These are phyloP conservation scores for Solea senegalensis DNA, from an alignment of 2,113 vertebrate species.

Conservation along the genomic window DNA sequence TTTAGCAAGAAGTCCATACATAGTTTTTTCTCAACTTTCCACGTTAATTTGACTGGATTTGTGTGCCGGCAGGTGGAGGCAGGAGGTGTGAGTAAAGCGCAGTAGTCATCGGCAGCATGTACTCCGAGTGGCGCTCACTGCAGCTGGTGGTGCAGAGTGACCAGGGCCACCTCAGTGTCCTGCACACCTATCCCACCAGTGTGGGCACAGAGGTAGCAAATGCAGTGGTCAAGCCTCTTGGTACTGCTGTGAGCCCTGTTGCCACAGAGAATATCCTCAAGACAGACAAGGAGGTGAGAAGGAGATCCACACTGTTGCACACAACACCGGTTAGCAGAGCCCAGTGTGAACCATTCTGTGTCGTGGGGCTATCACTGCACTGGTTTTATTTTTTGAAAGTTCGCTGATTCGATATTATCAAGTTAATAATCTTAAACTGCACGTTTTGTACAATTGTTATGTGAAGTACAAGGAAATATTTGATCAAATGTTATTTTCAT, in stretches of 20 bases:
- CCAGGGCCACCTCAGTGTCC: constrained; percentile 94
- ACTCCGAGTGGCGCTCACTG: constrained; percentile 97
- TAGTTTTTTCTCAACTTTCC: background rate
- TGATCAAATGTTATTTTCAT: no score
- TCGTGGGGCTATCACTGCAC: background rate
- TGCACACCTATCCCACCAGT: constrained; percentile 91
- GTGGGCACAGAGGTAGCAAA: constrained; percentile 95
- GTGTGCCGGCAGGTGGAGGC: constrained; percentile 70
- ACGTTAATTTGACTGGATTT: background rate
- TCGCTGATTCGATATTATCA: no score
- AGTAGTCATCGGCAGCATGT: constrained; percentile 86
- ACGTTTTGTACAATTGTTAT: no score
- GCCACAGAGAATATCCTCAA: constrained; percentile 92
- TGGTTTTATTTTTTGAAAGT: background rate
- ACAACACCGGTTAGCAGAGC: background rate
- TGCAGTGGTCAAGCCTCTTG: constrained; percentile 92
- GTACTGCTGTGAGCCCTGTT: constrained; percentile 86
- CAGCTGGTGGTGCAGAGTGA: constrained; percentile 95
- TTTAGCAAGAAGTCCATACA: background rate
- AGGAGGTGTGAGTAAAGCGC: constrained; percentile 69
- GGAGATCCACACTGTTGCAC: background rate
- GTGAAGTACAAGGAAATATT: no score
- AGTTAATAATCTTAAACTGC: no score
- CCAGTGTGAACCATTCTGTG: background rate
- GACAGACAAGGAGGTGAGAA: constrained; percentile 95